Base-by-base conservation (phyloP, 2,797 vertebrate species). In the Sebastes minor region DNA sequence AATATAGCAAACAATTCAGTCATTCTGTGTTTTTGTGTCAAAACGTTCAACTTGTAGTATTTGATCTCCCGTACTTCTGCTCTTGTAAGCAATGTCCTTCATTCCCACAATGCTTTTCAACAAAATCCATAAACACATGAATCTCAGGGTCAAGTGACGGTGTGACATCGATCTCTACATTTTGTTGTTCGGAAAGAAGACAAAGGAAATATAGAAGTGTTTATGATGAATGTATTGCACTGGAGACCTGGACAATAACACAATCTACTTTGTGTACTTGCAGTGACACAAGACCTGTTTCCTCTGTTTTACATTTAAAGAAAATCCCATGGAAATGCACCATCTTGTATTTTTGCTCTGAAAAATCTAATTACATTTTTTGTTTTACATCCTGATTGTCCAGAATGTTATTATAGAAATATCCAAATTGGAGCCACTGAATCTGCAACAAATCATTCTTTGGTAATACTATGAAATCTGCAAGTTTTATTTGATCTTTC, bases 51-150 rank as follows among this genome's bases (percentile, higher is more conserved):
- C 30, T 62, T 62, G 1, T 52, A 14, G 12, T 35, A 3, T 52
- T 38, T 59, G 1, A 18, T 74, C 33, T 68, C 4, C 35, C 42
- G 22, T 13, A 2, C 16, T 57, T 59, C 20, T 52, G 67, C 73
- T 28, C 22, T 4, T n/a, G 3, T 22, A 23, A 70, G 49, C 33
- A 49, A 9, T 52, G n/a, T 33, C 49, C 56, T 20, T 23, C 52
- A 13, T 35, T 75, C 67, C 49, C 62, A 82, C n/a, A 27, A 64
- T 46, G 63, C 80, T 27, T 38, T 79, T 76, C 52, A 76, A 20
- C 64, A 8, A 25, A 61, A 66, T 59, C 66, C 66, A 60, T 42
- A 22, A 67, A 53, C 27, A 3, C 30, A 62, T 74, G 27, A 63
- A 67, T 71, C 65, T 66, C 23, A 66, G 28, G 11, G 42, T 76